phyloP scores from a whole-genome alignment of 2,888 invertebrate species.

The Coelinius sp. region DNA sequence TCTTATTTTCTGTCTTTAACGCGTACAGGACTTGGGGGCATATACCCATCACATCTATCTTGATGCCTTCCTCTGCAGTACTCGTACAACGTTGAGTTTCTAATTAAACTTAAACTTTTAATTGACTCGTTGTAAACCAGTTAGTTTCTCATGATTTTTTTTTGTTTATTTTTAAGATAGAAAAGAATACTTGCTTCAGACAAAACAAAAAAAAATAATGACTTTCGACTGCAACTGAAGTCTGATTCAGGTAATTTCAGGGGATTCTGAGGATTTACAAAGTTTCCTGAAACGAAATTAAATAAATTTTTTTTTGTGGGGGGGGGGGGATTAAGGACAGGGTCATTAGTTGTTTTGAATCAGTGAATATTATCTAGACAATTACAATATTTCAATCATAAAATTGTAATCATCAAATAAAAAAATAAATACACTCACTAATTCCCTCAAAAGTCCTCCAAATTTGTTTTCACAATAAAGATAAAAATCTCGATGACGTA shows the following conservation, averaged over 20 bases:
- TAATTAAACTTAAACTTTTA: conserved; percentile 71
- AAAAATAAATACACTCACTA: background rate
- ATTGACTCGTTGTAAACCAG: conserved; percentile 68
- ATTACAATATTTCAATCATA: no score
- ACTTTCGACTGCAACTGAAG: conserved; percentile 1
- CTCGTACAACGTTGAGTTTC: conserved; percentile 62
- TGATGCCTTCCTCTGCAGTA: conserved; percentile 19
- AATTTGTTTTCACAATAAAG: background rate
- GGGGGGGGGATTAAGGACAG: background rate
- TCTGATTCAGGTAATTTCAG: conserved; percentile 2
- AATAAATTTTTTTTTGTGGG: background rate
- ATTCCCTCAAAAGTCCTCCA: background rate
- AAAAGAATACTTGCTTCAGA: background rate
- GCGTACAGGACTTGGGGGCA: background rate
- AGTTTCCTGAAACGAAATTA: background rate
- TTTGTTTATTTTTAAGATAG: background rate
- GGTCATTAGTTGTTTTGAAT: no score
- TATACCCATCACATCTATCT: conserved; percentile 11
- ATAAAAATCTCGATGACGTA: background rate
- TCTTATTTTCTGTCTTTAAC: conserved; percentile 36
- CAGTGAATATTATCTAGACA: no score
- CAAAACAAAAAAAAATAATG: background rate
- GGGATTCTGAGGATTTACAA: background rate
- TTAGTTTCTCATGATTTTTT: conserved; percentile 45
- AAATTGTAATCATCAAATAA: background rate